Percentiles rank a stretch among this genome's conserved stretches.
These are phyloP conservation scores for Sycobia sp. DNA, from an alignment of 1,140 invertebrate genomes.

Conservation along the genomic window DNA sequence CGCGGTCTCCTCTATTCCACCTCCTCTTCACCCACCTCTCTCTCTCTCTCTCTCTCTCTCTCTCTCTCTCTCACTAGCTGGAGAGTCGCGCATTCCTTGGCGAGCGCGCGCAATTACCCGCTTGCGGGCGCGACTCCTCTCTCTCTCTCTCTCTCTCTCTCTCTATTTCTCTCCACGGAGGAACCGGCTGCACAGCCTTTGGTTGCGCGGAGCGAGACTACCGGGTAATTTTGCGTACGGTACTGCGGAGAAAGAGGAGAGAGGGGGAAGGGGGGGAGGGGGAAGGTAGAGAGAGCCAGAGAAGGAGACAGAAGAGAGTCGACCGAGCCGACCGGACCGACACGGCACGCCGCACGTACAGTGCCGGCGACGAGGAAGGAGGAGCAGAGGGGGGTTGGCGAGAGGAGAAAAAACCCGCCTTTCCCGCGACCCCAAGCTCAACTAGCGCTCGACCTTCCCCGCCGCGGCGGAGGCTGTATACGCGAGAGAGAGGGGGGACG, in stretches of 20 bases:
- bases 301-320: too few species aligned
- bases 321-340: too few species aligned
- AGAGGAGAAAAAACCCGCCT: too few species aligned
- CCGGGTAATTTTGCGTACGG: conserved; percentile 36
- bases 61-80: too few species aligned
- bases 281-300: too few species aligned
- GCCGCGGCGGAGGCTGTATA: neutral
- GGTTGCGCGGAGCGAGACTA: conserved; percentile 25
- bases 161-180: too few species aligned
- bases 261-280: neutral
- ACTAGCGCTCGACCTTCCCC: conserved; percentile 12
- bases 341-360: too few species aligned
- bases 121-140: conserved; percentile 33
- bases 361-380: neutral
- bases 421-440: conserved; percentile 28
- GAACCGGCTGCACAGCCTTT: conserved; percentile 7
- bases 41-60: neutral
- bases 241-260: neutral
- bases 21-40: too few species aligned
- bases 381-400: too few species aligned
- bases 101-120: conserved; percentile 31
- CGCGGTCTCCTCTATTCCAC: too few species aligned
- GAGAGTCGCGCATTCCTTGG: conserved; percentile 22
- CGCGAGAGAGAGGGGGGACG: neutral
- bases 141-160: too few species aligned